Evolutionary conservation across 1,140 invertebrate genomes (phyloP), one percentile per base, ranked within the genome.

Genomic region (Pseudomyrmex sp.): DNA sequence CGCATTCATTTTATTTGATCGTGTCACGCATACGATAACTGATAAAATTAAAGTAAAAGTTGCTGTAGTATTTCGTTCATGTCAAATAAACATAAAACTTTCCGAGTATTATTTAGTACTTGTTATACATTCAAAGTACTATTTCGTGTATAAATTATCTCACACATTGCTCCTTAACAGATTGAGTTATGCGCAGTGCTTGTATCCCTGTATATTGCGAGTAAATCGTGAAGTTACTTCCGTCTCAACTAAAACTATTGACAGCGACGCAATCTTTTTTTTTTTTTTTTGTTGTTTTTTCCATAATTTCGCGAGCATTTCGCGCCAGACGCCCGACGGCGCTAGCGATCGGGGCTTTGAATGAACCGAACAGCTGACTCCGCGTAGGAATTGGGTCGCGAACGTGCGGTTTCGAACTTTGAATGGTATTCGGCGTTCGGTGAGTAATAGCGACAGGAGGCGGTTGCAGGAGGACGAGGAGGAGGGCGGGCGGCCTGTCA

Each of bases 301-400:
- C 46, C 23, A 70, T 79, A 85, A 70, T 79, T 84, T 50, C 58
- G 35, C 15, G 35, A 74, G 58, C 65, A 69, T 87, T 76, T 84
- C 73, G 52, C 66, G 63, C 52, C 86, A 70, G 69, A 54, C 63
- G 62, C 35, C 82, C 83, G 61, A 63, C 85, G 86, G 82, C 82
- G 86, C 73, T 80, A 50, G 62, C 86, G 86, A 88, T 88, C 76
- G 85, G 35, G 82, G 82, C 85, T 86, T 87, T 87, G 84, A 88
- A 91, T 91, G 85, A 90, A 91, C 84, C 86, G 84, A 90, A 90
- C 91, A 91, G 90, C 91, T 91, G 91, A 91, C 89, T 91, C 80
- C 84, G 83, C 82, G 70, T 84, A 89, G 90, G 85, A 93, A 93
- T 93, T 92, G 86, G 92, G 92, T 93, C 92, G 92, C 89, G 91